Conservation (phyloP, 2,888 invertebrate species). For the Caenorhabditis doughertyi region DNA sequence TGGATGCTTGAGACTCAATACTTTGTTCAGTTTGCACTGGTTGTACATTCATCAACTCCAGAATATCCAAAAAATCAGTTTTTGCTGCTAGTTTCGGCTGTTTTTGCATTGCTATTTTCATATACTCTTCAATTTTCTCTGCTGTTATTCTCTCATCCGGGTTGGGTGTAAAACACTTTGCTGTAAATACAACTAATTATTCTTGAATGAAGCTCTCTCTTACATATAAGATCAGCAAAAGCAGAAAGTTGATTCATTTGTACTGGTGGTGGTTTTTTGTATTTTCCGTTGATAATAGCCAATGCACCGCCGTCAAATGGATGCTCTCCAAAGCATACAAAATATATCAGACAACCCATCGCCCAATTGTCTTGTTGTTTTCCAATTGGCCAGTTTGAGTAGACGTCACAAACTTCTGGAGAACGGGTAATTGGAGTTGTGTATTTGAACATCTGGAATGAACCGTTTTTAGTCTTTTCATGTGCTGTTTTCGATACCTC, state of each 20-base stretch:
- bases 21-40: constrained; percentile 34
- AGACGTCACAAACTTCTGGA: constrained; percentile 64
- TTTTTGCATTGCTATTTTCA: constrained; percentile 56
- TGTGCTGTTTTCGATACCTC: constrained; percentile 28
- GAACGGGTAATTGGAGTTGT: constrained; percentile 64
- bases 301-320: constrained; percentile 61
- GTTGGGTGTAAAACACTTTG: constrained; percentile 59
- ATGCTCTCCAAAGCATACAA: constrained; percentile 61
- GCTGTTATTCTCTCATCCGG: constrained; percentile 54
- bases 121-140: constrained; percentile 53
- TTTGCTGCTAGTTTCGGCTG: constrained; percentile 48
- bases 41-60: constrained; percentile 44
- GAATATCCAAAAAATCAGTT: constrained; percentile 56
- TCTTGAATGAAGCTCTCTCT: neutral
- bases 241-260: constrained; percentile 54
- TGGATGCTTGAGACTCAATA: constrained; percentile 32
- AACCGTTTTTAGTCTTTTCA: too few species aligned
- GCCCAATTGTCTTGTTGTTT: constrained; percentile 64
- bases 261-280: constrained; percentile 59
- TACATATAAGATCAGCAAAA: constrained; percentile 54
- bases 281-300: constrained; percentile 65
- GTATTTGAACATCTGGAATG: constrained; percentile 59
- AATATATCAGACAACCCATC: constrained; percentile 63
- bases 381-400: constrained; percentile 62
- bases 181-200: constrained; percentile 16